Evolutionary conservation across 2,888 invertebrate genomes (phyloP).

Genomic region (Arge pagana): DNA sequence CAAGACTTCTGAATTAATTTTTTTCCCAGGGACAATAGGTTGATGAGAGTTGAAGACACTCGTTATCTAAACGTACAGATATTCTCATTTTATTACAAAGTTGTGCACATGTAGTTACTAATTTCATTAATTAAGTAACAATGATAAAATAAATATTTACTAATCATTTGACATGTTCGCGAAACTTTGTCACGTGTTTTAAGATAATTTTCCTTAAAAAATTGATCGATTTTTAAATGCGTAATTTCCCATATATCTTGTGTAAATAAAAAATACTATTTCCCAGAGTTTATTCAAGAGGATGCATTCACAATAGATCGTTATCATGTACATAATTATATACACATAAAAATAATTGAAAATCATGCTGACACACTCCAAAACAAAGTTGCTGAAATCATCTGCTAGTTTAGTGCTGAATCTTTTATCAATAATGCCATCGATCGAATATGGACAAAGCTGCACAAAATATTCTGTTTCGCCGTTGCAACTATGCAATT

Average conservation of each 20-base stretch:
- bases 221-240: slow-evolving; percentile 29
- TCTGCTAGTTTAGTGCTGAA: no score
- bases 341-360: no score
- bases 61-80: slow-evolving; percentile 40
- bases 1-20: background rate
- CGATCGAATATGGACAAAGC: no score
- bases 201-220: slow-evolving; percentile 38
- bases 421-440: no score
- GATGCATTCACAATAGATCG: slow-evolving; percentile 12
- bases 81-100: slow-evolving; percentile 51
- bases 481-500: no score
- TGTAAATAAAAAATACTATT: slow-evolving; percentile 12
- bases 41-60: background rate
- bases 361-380: no score
- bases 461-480: no score
- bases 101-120: slow-evolving; percentile 51
- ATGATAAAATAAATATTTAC: slow-evolving; percentile 56
- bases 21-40: background rate
- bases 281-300: slow-evolving; percentile 9
- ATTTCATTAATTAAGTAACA: slow-evolving; percentile 52
- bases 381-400: no score
- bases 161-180: slow-evolving; percentile 38
- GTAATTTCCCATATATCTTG: slow-evolving; percentile 32
- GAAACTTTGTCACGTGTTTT: slow-evolving; percentile 38
- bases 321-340: slow-evolving; percentile 3